Conservation (phyloP, 2,888 invertebrate genomes). For the Cerastis rubricosa region DNA sequence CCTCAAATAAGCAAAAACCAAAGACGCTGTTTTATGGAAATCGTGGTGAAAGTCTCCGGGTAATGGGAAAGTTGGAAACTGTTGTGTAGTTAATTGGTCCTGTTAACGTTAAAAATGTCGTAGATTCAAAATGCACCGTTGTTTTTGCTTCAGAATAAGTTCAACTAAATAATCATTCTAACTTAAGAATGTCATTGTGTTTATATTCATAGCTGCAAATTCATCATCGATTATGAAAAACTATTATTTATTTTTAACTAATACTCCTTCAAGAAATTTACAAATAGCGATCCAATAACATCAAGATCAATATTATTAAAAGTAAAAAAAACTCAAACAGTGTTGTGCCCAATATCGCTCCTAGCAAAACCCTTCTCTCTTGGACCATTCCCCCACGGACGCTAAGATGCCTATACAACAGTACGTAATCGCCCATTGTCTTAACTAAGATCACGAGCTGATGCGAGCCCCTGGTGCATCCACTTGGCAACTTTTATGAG, state of each 20-base stretch:
- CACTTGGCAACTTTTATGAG: constrained; percentile 69
- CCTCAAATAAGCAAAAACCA: constrained; percentile 1
- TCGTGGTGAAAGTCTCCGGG: constrained; percentile 31
- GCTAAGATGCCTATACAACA: constrained; percentile 78
- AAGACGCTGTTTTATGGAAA: constrained; percentile 45
- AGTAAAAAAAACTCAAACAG: not conserved
- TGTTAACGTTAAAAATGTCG: constrained; percentile 4
- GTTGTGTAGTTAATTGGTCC: constrained; percentile 25
- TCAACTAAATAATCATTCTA: not conserved
- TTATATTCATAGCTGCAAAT: not conserved
- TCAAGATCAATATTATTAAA: not conserved
- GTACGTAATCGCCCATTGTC: constrained; percentile 87
- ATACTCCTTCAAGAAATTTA: not conserved
- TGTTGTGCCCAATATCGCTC: constrained; percentile 10
- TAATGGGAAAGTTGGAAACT: constrained; percentile 29
- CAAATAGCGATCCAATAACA: not conserved
- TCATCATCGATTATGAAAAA: not conserved
- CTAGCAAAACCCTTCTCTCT: constrained; percentile 53
- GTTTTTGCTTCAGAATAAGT: not conserved
- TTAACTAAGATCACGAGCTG: constrained; percentile 84
- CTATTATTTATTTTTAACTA: not conserved
- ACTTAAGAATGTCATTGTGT: not conserved
- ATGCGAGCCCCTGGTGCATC: constrained; percentile 77
- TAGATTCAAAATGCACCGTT: not conserved
- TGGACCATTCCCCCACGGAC: constrained; percentile 69